Percentiles rank a stretch among this genome's conserved stretches.
Conservation (phyloP, 2,888 invertebrate species). For the Dynastes grantii region DNA sequence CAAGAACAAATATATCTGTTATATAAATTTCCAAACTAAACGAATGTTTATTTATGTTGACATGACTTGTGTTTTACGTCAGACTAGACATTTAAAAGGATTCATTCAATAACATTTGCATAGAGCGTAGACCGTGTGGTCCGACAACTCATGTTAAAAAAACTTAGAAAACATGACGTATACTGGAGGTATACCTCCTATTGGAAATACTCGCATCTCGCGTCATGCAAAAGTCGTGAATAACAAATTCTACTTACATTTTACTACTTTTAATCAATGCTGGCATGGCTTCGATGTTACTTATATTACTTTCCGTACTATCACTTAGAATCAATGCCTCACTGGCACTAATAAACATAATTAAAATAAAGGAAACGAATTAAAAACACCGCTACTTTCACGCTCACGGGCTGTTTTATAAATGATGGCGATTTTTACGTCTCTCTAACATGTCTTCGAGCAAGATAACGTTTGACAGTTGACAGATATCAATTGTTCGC, state of each 20-base stretch:
- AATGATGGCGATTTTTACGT: conserved; percentile 55
- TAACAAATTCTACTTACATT: conserved; percentile 64
- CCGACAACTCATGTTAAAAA: conserved; percentile 3
- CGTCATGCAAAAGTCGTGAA: background rate
- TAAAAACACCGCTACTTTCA: conserved; percentile 49
- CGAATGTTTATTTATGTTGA: conserved; percentile 42
- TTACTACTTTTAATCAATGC: conserved; percentile 68
- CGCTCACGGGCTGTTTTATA: conserved; percentile 49
- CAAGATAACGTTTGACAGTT: conserved; percentile 49
- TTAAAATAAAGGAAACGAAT: conserved; percentile 65
- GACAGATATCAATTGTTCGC: conserved; percentile 14
- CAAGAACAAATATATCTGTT: background rate
- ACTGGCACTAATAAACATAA: conserved; percentile 71
- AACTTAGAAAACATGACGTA: conserved; percentile 27
- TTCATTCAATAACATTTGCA: conserved; percentile 6
- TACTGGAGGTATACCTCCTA: background rate
- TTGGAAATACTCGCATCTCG: background rate
- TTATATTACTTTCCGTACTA: conserved; percentile 65
- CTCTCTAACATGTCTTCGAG: conserved; percentile 51
- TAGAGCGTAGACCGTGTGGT: background rate
- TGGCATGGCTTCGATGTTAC: conserved; percentile 68
- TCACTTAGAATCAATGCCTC: conserved; percentile 67
- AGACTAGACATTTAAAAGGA: conserved; percentile 39
- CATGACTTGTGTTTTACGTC: conserved; percentile 30
- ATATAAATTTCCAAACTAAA: background rate